A percentile compares a stretch with the other conserved stretches of the same genome.
Conservation (phyloP, 30 jellyfish, hydroid and myxozoan genomes). For the Pseudorhiza aurosa region DNA sequence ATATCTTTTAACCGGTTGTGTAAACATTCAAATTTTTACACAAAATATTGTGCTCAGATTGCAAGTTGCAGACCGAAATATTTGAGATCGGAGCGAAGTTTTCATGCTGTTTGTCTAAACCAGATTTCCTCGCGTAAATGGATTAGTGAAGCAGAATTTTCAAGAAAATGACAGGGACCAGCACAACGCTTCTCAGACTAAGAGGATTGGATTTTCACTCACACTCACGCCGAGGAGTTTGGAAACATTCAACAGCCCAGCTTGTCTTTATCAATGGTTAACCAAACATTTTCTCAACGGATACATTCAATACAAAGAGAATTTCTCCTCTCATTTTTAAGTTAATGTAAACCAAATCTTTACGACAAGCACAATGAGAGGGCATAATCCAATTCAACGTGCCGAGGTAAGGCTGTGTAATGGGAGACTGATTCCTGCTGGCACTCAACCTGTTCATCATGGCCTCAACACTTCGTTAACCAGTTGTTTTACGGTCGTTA, state of each 20-base stretch:
- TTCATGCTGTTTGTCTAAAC: too few relatives aligned
- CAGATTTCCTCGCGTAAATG: too few relatives aligned
- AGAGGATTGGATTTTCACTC: background rate
- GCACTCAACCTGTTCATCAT: too few relatives aligned
- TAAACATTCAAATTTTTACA: too few relatives aligned
- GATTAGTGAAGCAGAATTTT: too few relatives aligned
- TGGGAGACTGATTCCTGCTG: background rate
- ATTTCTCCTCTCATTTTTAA: background rate
- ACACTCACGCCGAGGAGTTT: background rate
- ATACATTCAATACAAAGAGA: background rate
- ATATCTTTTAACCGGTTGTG: too few relatives aligned
- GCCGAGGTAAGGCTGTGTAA: background rate
- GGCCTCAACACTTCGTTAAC: too few relatives aligned
- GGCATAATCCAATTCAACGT: background rate
- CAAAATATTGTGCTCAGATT: too few relatives aligned
- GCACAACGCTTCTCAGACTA: too few relatives aligned
- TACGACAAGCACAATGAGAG: background rate
- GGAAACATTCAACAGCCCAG: background rate
- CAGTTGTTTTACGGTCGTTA: background rate
- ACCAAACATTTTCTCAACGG: background rate
- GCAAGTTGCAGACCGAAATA: too few relatives aligned
- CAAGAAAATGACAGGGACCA: too few relatives aligned
- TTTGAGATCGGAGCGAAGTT: too few relatives aligned
- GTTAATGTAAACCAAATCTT: background rate
- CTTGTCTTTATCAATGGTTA: background rate